Base-by-base conservation (phyloP, 2,797 vertebrate genomes). In the Danio tinwini region DNA sequence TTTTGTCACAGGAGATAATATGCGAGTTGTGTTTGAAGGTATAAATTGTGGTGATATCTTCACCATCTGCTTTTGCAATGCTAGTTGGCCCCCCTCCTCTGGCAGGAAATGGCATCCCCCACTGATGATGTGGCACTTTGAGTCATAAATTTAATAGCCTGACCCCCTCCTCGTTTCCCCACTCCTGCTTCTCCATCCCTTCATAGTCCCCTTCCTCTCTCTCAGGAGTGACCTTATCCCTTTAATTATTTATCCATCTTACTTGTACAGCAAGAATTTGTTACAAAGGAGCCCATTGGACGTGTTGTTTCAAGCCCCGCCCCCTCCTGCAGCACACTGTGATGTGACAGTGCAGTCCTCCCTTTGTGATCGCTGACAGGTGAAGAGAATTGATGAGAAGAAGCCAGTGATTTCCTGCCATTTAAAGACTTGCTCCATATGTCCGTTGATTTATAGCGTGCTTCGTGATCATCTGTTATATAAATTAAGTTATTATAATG, bases 111-210 rank as follows among this genome's bases (percentile, higher is more conserved):
- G 88, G 88, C 88, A 88, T 87, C 87, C 82, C 87, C 82, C 82
- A 87, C 87, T 90, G 88, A 91, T 91, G 91, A 92, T 92, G 91
- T 91, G 89, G 88, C 90, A 90, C 84, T 87, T 88, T 85, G 76
- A 87, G 86, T 83, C 87, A 90, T 91, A 92, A 90, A 91, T 89
- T 83, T 86, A 88, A 88, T 88, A 85, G 82, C 63, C 72, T 64
- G 1, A 64, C 78, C 74, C 70, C 78, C 76, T 74, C 75, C 69
- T 75, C 61, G 47, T 67, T 65, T 75, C 74, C 75, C 76, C 55
- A n/a, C 71, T 81, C 11, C 78, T 76, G 69, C 64, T 67, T 53
- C 64, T 53, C 62, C 81, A 83, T 83, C 78, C 55, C 78, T 81
- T 83, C 56, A 75, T 67, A 63, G 40, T 21, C 76, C 82, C 69